These are phyloP conservation scores for Phylloscopus trochiloides DNA, from an alignment of 2,113 vertebrate genomes.

Conservation along the genomic window DNA sequence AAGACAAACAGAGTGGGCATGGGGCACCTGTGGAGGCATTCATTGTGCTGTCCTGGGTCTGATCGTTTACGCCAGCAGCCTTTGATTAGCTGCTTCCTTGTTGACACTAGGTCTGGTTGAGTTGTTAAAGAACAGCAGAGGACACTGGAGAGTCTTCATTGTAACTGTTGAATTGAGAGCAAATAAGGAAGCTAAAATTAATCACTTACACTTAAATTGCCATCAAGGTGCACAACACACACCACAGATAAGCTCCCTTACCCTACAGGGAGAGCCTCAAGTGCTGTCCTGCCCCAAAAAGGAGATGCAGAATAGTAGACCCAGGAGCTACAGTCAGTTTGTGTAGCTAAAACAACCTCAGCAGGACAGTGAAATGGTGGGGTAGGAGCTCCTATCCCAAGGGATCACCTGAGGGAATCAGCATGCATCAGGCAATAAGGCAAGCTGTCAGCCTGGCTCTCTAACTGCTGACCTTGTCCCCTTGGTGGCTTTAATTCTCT, in stretches of 20 bases:
- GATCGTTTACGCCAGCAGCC: background rate
- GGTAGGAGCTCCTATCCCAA: background rate
- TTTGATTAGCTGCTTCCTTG: constrained; percentile 32
- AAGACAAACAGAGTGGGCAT: background rate
- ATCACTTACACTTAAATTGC: background rate
- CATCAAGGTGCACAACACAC: background rate
- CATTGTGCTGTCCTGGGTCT: background rate
- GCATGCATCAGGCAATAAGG: background rate
- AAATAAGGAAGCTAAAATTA: background rate
- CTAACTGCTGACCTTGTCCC: background rate
- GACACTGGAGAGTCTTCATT: background rate
- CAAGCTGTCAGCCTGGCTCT: background rate
- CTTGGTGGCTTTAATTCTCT: background rate
- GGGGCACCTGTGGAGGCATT: background rate
- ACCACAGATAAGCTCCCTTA: background rate
- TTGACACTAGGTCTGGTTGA: background rate
- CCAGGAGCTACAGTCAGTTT: background rate
- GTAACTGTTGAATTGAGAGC: background rate
- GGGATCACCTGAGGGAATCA: background rate
- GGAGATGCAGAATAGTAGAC: background rate
- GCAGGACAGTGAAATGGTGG: background rate
- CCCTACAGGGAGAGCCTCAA: background rate
- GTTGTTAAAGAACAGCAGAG: background rate
- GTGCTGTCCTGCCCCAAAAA: background rate
- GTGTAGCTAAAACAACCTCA: background rate